Evolutionary conservation across 1,140 invertebrate genomes (phyloP), one percentile per base, ranked within the genome.

Genomic region (Manduca sexta): DNA sequence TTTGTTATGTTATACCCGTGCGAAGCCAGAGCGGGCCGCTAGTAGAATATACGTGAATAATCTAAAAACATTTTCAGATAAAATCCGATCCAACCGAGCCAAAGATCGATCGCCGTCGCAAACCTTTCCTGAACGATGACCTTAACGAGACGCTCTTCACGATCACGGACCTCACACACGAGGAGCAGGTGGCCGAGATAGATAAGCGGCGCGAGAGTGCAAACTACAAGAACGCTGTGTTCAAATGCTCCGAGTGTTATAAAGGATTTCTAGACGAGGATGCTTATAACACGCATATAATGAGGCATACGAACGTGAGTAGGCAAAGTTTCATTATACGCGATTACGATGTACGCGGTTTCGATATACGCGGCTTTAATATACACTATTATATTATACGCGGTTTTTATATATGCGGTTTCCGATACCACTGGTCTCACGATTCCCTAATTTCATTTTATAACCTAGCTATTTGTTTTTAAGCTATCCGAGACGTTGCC

Each of bases 201-300:
- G 15, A 60, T 35, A 82, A 82, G 37, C 57, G 78, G 2, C 63
- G 60, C 13, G 81, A 84, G 2, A 59, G 62, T 12, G 45, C 73
- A 0, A 84, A 84, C 46, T 84, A 73, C 39, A 80, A 74, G 43
- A 82, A 84, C 11, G 59, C 74, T 0, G 44, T 69, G 4, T 82
- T 64, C 39, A 80, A 82, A 45, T 84, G 81, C 43, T 66, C 55
- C 0, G 69, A 56, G 14, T 84, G 81, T 47, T 84, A 56, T 29
- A 84, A 84, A 42, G 80, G 80, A 0, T 84, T 82, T 40, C 42
- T 82, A n/a, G 80, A 84, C 30, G 69, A 77, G 33, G 74, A 77
- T 6, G 78, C 81, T 0, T 84, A 75, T 41, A 75, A 69, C 13
- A 55, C 66, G 1, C 80, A 84, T 34, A 70, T 80, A 54, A 64